Conservation (phyloP, 2,888 invertebrate species). For the Abrostola tripartita region DNA sequence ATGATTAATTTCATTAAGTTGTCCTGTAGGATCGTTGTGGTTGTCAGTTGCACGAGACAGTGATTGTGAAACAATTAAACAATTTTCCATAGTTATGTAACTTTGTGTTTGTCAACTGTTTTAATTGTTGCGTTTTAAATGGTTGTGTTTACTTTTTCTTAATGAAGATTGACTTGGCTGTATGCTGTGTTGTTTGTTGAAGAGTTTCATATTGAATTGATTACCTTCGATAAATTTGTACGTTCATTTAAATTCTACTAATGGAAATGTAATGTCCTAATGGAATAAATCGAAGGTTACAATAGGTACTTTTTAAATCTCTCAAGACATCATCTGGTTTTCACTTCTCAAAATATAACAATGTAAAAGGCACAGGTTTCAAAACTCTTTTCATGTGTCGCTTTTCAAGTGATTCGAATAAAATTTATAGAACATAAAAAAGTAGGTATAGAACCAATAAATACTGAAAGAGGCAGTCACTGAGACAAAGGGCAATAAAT, state of each 20-base stretch:
- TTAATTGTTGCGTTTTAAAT: constrained; percentile 6
- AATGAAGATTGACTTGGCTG: not conserved
- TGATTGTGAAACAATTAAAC: constrained; percentile 54
- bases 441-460: constrained; percentile 56
- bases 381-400: constrained; percentile 26
- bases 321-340: too few relatives aligned
- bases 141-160: not conserved
- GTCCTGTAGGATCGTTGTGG: constrained; percentile 40
- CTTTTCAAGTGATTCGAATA: constrained; percentile 48
- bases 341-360: too few relatives aligned
- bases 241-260: too few relatives aligned
- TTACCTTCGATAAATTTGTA: too few relatives aligned
- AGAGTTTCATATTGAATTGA: not conserved
- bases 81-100: constrained; percentile 37
- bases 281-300: too few relatives aligned
- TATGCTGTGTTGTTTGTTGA: not conserved
- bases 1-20: constrained; percentile 62
- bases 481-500: constrained; percentile 64
- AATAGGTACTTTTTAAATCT: too few relatives aligned
- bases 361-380: constrained; percentile 3
- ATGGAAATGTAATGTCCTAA: too few relatives aligned
- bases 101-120: constrained; percentile 33
- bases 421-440: constrained; percentile 55
- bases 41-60: constrained; percentile 53
- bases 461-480: constrained; percentile 51